Percentiles rank a stretch among this genome's conserved stretches.
These are phyloP conservation scores for Seriola dumerili DNA, from an alignment of 2,113 vertebrate species.

Conservation along the genomic window DNA sequence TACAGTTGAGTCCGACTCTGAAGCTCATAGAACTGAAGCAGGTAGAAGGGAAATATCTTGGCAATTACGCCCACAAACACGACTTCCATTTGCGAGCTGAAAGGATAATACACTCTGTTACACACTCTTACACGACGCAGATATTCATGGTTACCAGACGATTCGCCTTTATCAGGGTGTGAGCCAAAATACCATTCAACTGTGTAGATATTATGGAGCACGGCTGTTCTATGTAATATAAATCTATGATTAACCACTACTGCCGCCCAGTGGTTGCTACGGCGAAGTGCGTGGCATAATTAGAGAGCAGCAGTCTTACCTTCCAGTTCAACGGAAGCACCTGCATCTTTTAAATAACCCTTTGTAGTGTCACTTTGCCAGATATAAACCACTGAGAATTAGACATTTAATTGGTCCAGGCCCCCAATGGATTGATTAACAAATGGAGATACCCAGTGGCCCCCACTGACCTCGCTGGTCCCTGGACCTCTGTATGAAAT, in stretches of 20 bases:
- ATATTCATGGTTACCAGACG: neutral
- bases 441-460: too few species aligned
- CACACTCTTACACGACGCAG: neutral
- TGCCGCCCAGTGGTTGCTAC: slow-evolving; percentile 37
- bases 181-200: neutral
- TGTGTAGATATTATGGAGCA: neutral
- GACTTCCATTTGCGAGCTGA: neutral
- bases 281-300: slow-evolving; percentile 6
- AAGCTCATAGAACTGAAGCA: slow-evolving; percentile 31
- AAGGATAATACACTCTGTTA: fast-evolving
- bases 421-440: too few species aligned
- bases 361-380: too few species aligned
- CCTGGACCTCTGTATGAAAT: too few species aligned
- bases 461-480: too few species aligned
- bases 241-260: slow-evolving; percentile 17
- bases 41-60: neutral
- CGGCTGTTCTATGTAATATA: slow-evolving; percentile 14
- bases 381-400: too few species aligned
- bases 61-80: slow-evolving; percentile 7
- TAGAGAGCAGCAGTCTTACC: neutral
- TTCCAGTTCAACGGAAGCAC: neutral
- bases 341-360: neutral
- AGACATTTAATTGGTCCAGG: too few species aligned
- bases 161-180: neutral
- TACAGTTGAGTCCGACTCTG: neutral